These are phyloP conservation scores for Dallia pectoralis DNA, from an alignment of 2,797 vertebrate genomes.

Conservation along the genomic window DNA sequence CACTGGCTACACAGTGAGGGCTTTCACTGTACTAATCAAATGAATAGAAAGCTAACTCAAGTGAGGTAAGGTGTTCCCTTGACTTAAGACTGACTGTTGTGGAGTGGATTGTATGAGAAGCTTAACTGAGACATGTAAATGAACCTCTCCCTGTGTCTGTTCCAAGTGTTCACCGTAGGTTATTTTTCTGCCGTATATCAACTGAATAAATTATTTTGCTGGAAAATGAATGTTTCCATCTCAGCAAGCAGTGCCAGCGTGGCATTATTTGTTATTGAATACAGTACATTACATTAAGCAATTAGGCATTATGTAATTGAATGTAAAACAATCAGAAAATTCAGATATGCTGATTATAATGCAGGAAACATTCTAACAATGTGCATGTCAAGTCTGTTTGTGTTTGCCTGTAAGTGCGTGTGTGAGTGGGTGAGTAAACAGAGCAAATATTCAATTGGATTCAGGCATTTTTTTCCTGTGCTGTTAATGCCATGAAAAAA, in stretches of 20 bases:
- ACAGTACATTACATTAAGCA: neutral
- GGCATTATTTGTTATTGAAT: neutral
- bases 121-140: neutral
- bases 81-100: neutral
- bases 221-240: neutral
- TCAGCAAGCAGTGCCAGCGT: neutral
- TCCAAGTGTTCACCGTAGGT: neutral
- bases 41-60: neutral
- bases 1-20: neutral
- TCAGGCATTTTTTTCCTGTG: neutral
- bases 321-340: neutral
- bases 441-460: neutral
- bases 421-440: neutral
- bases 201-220: conserved; percentile 5
- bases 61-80: neutral
- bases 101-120: neutral
- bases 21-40: neutral
- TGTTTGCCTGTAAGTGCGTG: neutral
- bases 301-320: neutral
- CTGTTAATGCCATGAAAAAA: neutral
- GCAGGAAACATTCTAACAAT: neutral
- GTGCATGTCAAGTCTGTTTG: neutral
- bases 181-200: neutral
- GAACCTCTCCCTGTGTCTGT: neutral
- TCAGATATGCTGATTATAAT: neutral